These are phyloP conservation scores for Caenorhabditis doughertyi DNA, from an alignment of 2,888 invertebrate species.

Conservation along the genomic window DNA sequence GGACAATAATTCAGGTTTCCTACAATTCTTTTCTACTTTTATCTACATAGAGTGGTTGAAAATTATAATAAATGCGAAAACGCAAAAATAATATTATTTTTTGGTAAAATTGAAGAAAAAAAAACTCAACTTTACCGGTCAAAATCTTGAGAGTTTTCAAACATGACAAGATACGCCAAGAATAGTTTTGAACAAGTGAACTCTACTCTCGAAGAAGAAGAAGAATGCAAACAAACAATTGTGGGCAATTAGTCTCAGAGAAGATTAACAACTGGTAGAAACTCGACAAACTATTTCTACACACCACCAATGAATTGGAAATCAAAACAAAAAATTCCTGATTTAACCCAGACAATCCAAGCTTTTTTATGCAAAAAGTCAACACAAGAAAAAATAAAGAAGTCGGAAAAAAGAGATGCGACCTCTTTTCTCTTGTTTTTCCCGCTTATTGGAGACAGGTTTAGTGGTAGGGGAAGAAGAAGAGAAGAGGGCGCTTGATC, in stretches of 20 bases:
- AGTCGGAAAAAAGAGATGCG: slow-evolving; percentile 27
- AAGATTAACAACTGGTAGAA: slow-evolving; percentile 54
- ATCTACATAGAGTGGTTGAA: background rate
- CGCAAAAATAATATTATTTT: too few species aligned
- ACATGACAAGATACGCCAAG: background rate
- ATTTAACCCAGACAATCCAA: slow-evolving; percentile 19
- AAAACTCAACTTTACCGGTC: too few species aligned
- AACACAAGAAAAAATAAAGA: slow-evolving; percentile 30
- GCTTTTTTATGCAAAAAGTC: slow-evolving; percentile 58
- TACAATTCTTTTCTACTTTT: background rate
- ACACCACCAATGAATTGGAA: background rate
- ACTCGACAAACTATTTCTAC: slow-evolving; percentile 11
- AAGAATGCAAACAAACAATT: slow-evolving; percentile 33
- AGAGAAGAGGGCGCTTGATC: slow-evolving; percentile 9
- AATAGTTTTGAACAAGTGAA: background rate
- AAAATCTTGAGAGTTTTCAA: too few species aligned
- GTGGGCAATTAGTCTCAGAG: slow-evolving; percentile 43
- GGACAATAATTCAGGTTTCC: slow-evolving; percentile 5
- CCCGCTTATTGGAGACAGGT: slow-evolving; percentile 61
- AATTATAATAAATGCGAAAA: background rate
- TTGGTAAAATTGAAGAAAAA: too few species aligned
- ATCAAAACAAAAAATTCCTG: slow-evolving; percentile 13
- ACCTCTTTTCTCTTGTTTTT: slow-evolving; percentile 52
- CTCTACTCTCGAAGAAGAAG: background rate
- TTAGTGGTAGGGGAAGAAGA: slow-evolving; percentile 14